Base-by-base conservation (phyloP, 2,888 invertebrate genomes). In the Sinopyrophorus schimmeli region DNA sequence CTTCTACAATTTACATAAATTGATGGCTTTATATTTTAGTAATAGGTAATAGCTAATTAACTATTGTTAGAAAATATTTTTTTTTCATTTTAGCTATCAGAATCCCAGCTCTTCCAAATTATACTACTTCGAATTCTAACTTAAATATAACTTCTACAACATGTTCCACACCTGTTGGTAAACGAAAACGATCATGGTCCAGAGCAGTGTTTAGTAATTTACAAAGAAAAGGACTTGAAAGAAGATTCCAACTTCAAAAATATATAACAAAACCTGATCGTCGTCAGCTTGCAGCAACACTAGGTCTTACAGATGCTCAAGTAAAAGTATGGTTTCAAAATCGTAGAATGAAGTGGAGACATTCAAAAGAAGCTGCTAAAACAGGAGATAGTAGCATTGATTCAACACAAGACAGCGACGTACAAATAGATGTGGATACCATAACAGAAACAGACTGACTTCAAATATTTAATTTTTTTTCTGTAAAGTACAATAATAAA, bases 311-410 rank as follows among this genome's bases (percentile, higher is more conserved):
- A 0, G 95, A 95, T 76, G 94, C 94, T 3, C 94, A 94, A 82
- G 92, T 92, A 1, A 92, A 92, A 75, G 92, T 93, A 2, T 92
- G 92, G 92, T 93, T 92, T 70, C 94, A 94, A 77, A 94, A 92
- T 65, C 57, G 74, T 28, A 59, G 73, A 46, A 74, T 74, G 74
- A 74, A 74, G 58, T 74, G 74, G 74, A 57, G 74, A 39, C 74
- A 74, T 54, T 71, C 74, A 7, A 72, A 72, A 48, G 74, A 74
- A 58, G 65, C 63, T 3, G 60, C 61, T 7, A 70, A 69, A 58
- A 40, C 47, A 12, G 55, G 47, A 7, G 63, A 63, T 14, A 55
- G 49, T 16, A 34, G 55, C 0, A 68, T 62, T 2, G 74, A 74
- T 59, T 70, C 72, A 1, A 71, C 70, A 2, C 72, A 73, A 55